These are phyloP conservation scores for Neopipo cinnamomea DNA, from an alignment of 2,113 vertebrate genomes.

Conservation along the genomic window DNA sequence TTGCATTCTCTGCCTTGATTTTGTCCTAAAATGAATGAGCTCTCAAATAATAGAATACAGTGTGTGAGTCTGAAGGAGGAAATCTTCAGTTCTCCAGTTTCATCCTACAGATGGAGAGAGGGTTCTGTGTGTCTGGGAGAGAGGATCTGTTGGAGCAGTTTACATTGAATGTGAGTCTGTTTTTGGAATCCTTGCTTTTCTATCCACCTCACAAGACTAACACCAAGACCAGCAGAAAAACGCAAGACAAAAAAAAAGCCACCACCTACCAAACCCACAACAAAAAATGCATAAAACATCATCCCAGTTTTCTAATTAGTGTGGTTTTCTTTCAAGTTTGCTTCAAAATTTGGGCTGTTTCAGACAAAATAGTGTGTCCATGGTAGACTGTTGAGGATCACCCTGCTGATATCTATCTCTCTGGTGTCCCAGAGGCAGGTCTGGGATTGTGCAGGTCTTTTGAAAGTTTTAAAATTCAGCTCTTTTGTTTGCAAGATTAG, in stretches of 20 bases:
- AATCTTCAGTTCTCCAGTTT: neutral
- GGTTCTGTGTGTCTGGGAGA: neutral
- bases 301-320: neutral
- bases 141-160: neutral
- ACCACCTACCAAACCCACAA: neutral
- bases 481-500: neutral
- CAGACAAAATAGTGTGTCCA: rapidly evolving
- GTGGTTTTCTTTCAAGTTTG: neutral
- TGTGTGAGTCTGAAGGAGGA: neutral
- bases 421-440: neutral
- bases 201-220: neutral
- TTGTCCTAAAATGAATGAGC: neutral
- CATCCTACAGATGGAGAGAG: neutral
- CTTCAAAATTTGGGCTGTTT: neutral
- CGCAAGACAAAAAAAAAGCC: no score
- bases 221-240: neutral
- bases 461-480: neutral
- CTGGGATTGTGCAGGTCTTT: neutral
- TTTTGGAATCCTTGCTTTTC: neutral
- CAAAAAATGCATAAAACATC: neutral
- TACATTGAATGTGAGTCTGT: rapidly evolving
- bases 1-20: neutral
- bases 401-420: neutral
- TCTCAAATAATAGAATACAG: neutral
- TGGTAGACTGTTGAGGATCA: neutral